Percentiles rank a stretch among this genome's conserved stretches.
Conservation (phyloP, 2,888 invertebrate species). For the Marasmarcha lunaedactyla region DNA sequence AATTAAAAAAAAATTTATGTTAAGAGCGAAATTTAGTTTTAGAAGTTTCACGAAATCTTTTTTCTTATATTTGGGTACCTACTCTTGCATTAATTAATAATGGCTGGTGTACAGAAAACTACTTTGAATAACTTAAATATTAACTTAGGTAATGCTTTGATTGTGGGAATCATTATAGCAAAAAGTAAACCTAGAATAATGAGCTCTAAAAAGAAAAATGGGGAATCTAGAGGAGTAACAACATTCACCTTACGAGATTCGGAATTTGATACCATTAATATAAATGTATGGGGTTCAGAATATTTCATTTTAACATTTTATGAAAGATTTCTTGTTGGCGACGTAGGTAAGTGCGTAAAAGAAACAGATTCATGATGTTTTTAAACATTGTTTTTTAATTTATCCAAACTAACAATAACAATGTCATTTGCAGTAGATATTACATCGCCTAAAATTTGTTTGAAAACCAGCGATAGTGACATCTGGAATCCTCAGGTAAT, state of each 20-base stretch:
- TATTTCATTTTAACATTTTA: constrained; percentile 73
- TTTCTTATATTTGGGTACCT: too few relatives aligned
- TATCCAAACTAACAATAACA: neutral
- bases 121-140: constrained; percentile 47
- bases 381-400: neutral
- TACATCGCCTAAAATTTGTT: constrained; percentile 72
- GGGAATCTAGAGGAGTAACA: constrained; percentile 76
- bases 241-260: constrained; percentile 83
- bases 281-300: constrained; percentile 80
- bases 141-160: constrained; percentile 49
- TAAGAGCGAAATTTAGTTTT: too few relatives aligned
- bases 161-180: constrained; percentile 73
- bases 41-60: too few relatives aligned
- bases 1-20: too few relatives aligned
- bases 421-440: constrained; percentile 72
- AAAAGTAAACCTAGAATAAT: constrained; percentile 72
- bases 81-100: too few relatives aligned
- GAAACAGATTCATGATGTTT: too few relatives aligned
- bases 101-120: constrained; percentile 58
- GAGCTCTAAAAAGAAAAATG: constrained; percentile 58
- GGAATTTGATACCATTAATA: constrained; percentile 77
- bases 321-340: constrained; percentile 75
- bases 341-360: constrained; percentile 71
- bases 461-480: constrained; percentile 70
- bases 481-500: constrained; percentile 72